These are phyloP conservation scores for Acronicta alni DNA, from an alignment of 2,888 invertebrate genomes.

Conservation along the genomic window DNA sequence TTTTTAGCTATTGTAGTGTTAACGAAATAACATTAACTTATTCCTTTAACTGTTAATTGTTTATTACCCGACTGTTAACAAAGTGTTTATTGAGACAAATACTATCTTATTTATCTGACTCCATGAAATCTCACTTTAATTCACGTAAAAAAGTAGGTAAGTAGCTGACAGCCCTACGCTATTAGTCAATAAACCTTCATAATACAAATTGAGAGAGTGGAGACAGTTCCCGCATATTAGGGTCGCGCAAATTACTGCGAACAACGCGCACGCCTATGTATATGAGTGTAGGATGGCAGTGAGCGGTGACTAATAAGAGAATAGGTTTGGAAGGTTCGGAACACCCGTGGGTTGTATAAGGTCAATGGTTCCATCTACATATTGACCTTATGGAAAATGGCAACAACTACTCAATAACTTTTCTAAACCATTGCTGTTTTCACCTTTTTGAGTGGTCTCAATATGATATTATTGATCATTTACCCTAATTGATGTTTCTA, in stretches of 20 bases:
- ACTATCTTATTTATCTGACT: too few species aligned
- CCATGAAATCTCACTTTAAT: too few species aligned
- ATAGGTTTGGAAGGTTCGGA: conserved; percentile 3
- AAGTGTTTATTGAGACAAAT: too few species aligned
- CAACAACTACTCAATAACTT: too few species aligned
- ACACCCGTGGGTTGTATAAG: conserved; percentile 40
- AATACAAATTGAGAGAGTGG: conserved; percentile 65
- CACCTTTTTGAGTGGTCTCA: too few species aligned
- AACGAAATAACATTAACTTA: neutral
- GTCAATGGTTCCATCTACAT: conserved; percentile 16
- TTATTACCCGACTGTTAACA: too few species aligned
- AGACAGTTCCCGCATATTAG: conserved; percentile 70
- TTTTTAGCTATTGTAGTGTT: conserved; percentile 15
- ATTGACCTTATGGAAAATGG: neutral
- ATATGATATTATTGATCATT: too few species aligned
- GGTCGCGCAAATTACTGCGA: conserved; percentile 67
- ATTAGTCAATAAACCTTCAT: conserved; percentile 63
- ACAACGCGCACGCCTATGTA: conserved; percentile 34
- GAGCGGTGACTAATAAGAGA: conserved; percentile 45
- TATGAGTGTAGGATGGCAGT: conserved; percentile 30
- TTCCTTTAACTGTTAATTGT: too few species aligned
- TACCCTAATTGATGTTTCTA: too few species aligned
- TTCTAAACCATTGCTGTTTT: too few species aligned
- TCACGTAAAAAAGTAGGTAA: too few species aligned
- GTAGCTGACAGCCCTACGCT: conserved; percentile 61